Evolutionary conservation across 2,113 vertebrate genomes (phyloP).

Genomic region (Nematolebias whitei): DNA sequence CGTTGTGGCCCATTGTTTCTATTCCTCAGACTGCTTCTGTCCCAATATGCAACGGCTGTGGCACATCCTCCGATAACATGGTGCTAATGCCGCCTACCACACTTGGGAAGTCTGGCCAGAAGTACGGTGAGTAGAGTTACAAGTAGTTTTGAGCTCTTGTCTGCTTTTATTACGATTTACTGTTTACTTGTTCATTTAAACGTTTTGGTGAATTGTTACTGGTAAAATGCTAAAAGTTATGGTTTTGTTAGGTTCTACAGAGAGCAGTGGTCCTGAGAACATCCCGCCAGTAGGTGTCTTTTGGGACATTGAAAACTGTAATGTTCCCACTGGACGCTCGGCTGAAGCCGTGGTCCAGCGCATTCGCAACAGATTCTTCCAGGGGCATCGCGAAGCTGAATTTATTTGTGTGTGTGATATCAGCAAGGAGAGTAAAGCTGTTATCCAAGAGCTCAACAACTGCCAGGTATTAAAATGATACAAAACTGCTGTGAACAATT

Average conservation of each 20-base stretch:
- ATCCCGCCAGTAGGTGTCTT: conserved; percentile 96
- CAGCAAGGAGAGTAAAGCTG: conserved; percentile 97
- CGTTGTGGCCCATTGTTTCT: conserved; percentile 90
- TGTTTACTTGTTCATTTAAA: background rate
- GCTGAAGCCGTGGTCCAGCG: conserved; percentile 91
- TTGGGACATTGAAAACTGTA: conserved; percentile 99
- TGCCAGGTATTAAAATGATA: conserved; percentile 99
- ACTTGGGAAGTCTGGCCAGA: conserved; percentile 84
- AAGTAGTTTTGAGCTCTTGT: background rate
- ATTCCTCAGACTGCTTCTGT: conserved; percentile 79
- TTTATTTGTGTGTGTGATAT: conserved; percentile 99
- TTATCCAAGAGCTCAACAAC: conserved; percentile 99
- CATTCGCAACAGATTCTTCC: conserved; percentile 92
- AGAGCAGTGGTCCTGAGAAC: conserved; percentile 86
- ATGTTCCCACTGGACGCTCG: conserved; percentile 92
- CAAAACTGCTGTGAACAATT: background rate
- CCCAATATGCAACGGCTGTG: conserved; percentile 93
- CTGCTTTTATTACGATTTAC: too few species aligned
- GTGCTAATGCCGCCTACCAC: conserved; percentile 81
- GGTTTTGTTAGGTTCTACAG: conserved; percentile 82
- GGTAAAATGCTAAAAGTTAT: background rate
- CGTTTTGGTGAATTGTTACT: too few species aligned
- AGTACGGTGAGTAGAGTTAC: conserved; percentile 84
- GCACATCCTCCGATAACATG: conserved; percentile 83
- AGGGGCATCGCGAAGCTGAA: conserved; percentile 96